These are phyloP conservation scores for Scaeva pyrastri DNA, from an alignment of 2,888 invertebrate genomes.

Conservation along the genomic window DNA sequence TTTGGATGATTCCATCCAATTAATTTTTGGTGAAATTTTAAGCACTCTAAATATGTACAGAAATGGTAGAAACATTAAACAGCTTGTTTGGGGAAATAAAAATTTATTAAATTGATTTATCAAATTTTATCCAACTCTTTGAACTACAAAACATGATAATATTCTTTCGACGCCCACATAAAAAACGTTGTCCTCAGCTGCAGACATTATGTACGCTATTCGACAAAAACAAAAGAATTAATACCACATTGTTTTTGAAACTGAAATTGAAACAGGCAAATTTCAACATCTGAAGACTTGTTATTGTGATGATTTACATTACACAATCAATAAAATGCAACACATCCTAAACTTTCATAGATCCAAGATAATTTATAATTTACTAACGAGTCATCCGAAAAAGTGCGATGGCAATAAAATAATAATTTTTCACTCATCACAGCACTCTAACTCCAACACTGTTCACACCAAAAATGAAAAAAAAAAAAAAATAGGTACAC, in stretches of 20 bases:
- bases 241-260: not conserved
- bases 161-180: too few species aligned
- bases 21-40: too few species aligned
- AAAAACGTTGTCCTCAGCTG: too few species aligned
- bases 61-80: too few species aligned
- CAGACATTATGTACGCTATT: not conserved
- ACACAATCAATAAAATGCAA: slow-evolving; percentile 38
- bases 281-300: not conserved
- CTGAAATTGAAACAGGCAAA: not conserved
- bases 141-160: too few species aligned
- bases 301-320: slow-evolving; percentile 25
- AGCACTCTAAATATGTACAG: too few species aligned
- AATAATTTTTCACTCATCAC: not conserved
- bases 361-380: not conserved
- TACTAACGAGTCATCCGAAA: not conserved
- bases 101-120: too few species aligned
- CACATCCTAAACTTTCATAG: not conserved
- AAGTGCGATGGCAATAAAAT: not conserved
- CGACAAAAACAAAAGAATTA: not conserved
- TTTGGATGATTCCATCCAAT: too few species aligned
- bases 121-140: too few species aligned
- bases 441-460: not conserved
- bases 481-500: not conserved
- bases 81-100: too few species aligned
- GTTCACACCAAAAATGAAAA: not conserved